phyloP scores from a whole-genome alignment of 2,797 vertebrate species.

The Bovichtus variegatus region DNA sequence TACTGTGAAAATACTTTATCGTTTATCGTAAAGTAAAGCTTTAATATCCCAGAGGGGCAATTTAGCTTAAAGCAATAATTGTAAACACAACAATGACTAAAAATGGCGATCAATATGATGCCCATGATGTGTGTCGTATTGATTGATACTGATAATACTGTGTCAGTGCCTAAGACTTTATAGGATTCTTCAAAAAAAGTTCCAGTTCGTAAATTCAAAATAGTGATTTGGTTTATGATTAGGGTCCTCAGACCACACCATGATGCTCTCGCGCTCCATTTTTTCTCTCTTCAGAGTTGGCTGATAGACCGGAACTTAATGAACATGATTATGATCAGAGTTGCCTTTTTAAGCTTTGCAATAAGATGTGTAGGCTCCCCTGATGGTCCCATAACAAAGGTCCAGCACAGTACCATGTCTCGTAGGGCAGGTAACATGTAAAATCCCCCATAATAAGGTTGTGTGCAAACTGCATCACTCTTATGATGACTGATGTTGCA shows the following conservation, averaged over 20 bases:
- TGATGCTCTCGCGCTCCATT: background rate
- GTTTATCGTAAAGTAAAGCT: background rate
- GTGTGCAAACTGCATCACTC: background rate
- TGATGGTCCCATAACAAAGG: background rate
- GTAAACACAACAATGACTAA: background rate
- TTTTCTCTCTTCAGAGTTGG: background rate
- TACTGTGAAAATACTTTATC: background rate
- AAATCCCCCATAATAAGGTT: background rate
- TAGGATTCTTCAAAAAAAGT: background rate
- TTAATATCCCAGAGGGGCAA: background rate
- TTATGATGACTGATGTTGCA: background rate
- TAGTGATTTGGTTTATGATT: background rate
- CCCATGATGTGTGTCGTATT: too few relatives aligned
- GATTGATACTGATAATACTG: background rate
- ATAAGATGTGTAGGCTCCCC: background rate
- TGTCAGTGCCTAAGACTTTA: background rate
- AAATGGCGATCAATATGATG: too few relatives aligned
- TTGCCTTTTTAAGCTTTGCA: background rate
- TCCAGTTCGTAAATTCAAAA: background rate
- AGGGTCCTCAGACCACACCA: background rate
- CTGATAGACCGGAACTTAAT: background rate
- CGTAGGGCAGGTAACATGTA: background rate
- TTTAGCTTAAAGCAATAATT: background rate
- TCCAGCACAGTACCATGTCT: background rate
- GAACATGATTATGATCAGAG: background rate